These are phyloP conservation scores for Notamacropus eugenii DNA, from an alignment of 2,797 vertebrate genomes.

Conservation along the genomic window DNA sequence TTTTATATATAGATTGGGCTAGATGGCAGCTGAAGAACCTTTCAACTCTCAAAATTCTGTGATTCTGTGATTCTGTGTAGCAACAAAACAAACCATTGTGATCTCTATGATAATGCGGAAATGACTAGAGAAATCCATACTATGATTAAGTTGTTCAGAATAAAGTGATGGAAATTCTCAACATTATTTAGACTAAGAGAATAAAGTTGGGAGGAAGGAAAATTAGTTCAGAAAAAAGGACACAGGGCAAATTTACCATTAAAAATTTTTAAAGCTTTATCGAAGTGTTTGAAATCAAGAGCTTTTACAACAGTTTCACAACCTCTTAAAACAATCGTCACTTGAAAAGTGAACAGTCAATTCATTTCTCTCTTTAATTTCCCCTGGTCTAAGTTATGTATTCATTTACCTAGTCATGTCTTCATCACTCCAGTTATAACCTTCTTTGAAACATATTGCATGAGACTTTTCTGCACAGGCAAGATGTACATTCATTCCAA, in stretches of 20 bases:
- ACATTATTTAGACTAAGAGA: neutral
- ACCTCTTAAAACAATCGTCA: neutral
- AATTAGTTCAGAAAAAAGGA: neutral
- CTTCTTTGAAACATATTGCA: neutral
- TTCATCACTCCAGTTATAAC: conserved; percentile 23
- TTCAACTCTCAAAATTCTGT: neutral
- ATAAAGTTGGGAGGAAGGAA: neutral
- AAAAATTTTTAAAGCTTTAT: neutral
- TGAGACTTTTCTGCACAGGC: neutral
- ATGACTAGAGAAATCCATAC: neutral
- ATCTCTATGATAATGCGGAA: neutral
- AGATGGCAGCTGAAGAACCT: neutral
- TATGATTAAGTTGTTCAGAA: conserved; percentile 10
- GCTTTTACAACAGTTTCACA: neutral
- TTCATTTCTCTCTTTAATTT: conserved; percentile 25
- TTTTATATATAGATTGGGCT: neutral
- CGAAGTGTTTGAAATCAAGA: neutral
- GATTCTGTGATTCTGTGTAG: neutral
- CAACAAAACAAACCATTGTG: neutral
- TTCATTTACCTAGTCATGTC: neutral
- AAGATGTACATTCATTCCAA: neutral
- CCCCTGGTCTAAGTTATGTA: neutral
- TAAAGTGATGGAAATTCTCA: neutral
- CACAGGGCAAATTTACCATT: neutral
- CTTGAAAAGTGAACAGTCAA: neutral